Base-by-base conservation (phyloP, 35 echinoderm and acorn worm species). In the Heliocidaris erythrogramma region DNA sequence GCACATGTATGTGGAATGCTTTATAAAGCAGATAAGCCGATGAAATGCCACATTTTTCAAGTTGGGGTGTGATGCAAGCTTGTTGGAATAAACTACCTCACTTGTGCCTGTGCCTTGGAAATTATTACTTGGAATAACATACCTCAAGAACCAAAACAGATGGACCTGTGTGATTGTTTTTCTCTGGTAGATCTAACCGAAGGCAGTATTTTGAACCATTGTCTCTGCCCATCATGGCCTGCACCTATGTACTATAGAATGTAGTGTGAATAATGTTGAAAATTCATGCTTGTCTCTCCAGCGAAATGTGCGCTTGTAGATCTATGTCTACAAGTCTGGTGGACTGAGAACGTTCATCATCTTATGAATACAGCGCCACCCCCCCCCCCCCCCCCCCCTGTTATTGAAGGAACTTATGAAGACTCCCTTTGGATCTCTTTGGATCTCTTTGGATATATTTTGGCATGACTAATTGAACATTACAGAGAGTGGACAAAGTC, bases 31-130 rank as follows among this genome's bases (percentile, higher is more conserved):
- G 18, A 24, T 21, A 78, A 78, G 21, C 27, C 27, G 7, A 21
- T 21, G 65, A 78, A 78, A 78, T 78, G 65, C 65, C 65, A 27
- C 65, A 78, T 78, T 78, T 78, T 78, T 78, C 65, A 78, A 78
- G 65, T n/a, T 27, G 65, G 7, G 65, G 65, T 21, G 21, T 8
- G n/a, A 7, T 8, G 17, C 65, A n/a, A 78, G 65, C 65, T 24
- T 69, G 7, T n/a, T 78, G 18, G 65, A 78, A 78, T n/a, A n/a
- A 27, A 27, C 65, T 78, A 78, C 65, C 17, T 78, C 21, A 78
- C 0, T 27, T 0, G 0, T 7, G 5, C 7, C 7, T 4, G 21
- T 78, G 65, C 65, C 65, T 78, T 78, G 65, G 65, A 78, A 1
- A 78, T 78, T n/a, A 78, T 78, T 42, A 42, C 4, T 78, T 78